These are phyloP conservation scores for Arothron firmamentum DNA, from an alignment of 2,113 vertebrate genomes.

Conservation along the genomic window DNA sequence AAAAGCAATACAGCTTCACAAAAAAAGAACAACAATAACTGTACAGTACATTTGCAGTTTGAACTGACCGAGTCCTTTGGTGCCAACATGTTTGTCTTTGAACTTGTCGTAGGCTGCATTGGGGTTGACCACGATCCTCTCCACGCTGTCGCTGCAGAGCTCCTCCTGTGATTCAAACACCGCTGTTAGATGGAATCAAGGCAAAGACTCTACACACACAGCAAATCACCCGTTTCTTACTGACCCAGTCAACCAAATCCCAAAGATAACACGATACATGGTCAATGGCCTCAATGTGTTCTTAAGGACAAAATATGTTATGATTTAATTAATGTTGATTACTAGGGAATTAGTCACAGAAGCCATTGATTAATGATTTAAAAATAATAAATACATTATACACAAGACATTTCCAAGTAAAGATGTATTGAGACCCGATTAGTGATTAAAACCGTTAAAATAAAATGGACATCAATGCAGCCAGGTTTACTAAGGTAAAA, in stretches of 20 bases:
- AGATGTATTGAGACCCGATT: not conserved
- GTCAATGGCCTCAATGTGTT: not conserved
- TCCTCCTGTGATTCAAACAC: constrained; percentile 81
- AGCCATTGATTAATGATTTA: too few species aligned
- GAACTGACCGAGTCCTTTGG: constrained; percentile 87
- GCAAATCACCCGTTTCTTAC: constrained; percentile 1
- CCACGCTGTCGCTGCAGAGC: constrained; percentile 93
- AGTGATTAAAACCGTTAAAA: too few species aligned
- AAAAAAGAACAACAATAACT: not conserved
- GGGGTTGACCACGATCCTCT: constrained; percentile 95
- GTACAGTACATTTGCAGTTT: not conserved
- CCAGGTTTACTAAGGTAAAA: constrained; percentile 17
- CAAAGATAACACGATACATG: not conserved
- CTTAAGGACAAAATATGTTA: not conserved
- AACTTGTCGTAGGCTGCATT: constrained; percentile 98
- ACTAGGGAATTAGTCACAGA: too few species aligned
- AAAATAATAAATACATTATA: too few species aligned
- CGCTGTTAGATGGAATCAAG: constrained; percentile 15
- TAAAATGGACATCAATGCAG: not conserved
- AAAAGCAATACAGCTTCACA: not conserved
- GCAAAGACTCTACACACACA: not conserved
- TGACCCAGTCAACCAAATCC: constrained; percentile 25
- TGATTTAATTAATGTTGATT: not conserved
- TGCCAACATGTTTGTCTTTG: constrained; percentile 89
- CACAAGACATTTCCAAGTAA: not conserved